Conservation (phyloP, 2,113 vertebrate genomes). For the Setophaga kirtlandii region DNA sequence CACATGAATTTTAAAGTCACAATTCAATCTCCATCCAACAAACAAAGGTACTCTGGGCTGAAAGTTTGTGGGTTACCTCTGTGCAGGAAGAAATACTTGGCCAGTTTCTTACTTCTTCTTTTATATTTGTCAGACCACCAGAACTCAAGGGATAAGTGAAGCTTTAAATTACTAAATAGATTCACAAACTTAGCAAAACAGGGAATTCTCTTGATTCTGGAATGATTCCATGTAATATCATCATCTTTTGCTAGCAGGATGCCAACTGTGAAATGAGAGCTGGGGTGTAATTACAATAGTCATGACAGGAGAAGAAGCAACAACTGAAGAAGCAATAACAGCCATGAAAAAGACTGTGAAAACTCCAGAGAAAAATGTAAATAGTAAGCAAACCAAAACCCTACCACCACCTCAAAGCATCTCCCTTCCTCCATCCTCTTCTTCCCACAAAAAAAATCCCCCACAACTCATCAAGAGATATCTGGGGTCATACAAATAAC, state of each 20-base stretch:
- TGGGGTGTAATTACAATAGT: not conserved
- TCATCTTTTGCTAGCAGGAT: not conserved
- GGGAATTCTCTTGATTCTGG: not conserved
- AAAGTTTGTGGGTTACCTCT: not conserved
- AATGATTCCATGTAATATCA: not conserved
- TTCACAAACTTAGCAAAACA: not conserved
- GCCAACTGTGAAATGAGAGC: not conserved
- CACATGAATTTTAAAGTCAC: not conserved
- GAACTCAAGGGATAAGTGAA: not conserved
- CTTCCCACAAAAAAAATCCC: fast-evolving
- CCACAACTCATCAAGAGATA: not conserved
- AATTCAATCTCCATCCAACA: not conserved
- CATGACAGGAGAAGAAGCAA: not conserved
- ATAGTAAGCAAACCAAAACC: not conserved
- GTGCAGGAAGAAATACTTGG: not conserved
- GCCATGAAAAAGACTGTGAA: not conserved
- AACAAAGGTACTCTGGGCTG: not conserved
- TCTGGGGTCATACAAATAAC: not conserved
- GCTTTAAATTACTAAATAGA: not conserved
- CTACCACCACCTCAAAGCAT: not conserved
- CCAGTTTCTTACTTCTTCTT: not conserved
- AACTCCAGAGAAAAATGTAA: not conserved
- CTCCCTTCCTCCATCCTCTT: fast-evolving
- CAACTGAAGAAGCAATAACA: not conserved
- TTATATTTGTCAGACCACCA: not conserved